Evolutionary conservation across 2,797 vertebrate genomes (phyloP).

Genomic region (Simalia tracyae): DNA sequence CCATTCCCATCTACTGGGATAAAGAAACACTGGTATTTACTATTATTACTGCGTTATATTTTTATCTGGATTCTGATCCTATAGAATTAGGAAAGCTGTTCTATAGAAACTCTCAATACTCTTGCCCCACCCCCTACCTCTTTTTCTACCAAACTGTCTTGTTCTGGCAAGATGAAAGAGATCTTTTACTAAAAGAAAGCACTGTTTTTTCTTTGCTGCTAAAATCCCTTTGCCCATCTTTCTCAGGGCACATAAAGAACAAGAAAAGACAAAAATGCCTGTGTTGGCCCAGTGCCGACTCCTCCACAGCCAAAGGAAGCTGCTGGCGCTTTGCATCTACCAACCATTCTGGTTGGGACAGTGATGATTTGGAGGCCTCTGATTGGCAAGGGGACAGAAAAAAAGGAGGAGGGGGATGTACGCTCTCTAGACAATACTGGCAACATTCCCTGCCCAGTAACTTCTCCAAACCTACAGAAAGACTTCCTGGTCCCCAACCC

Average conservation of each 20-base stretch:
- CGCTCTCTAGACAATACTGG: slow-evolving; percentile 10
- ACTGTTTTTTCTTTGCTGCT: neutral
- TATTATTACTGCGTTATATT: neutral
- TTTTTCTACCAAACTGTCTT: neutral
- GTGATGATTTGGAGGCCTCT: slow-evolving; percentile 3
- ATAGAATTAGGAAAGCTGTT: neutral
- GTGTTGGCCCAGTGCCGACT: neutral
- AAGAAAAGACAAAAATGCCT: slow-evolving; percentile 4
- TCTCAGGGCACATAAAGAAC: slow-evolving; percentile 5
- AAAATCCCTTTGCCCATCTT: neutral
- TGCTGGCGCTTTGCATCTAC: slow-evolving; percentile 1
- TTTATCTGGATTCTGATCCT: neutral
- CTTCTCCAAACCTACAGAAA: neutral
- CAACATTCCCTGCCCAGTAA: slow-evolving; percentile 16
- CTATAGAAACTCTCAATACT: neutral
- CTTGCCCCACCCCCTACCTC: too few species aligned
- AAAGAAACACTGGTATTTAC: neutral
- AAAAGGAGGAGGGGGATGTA: neutral
- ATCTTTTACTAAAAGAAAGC: neutral
- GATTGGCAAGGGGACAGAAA: slow-evolving; percentile 4
- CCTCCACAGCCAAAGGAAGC: neutral
- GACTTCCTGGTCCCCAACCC: neutral
- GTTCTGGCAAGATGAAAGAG: neutral
- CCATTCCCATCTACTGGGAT: neutral
- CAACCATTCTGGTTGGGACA: neutral